These are phyloP conservation scores for Drosophila mettleri DNA, from an alignment of 2,888 invertebrate species.

Conservation along the genomic window DNA sequence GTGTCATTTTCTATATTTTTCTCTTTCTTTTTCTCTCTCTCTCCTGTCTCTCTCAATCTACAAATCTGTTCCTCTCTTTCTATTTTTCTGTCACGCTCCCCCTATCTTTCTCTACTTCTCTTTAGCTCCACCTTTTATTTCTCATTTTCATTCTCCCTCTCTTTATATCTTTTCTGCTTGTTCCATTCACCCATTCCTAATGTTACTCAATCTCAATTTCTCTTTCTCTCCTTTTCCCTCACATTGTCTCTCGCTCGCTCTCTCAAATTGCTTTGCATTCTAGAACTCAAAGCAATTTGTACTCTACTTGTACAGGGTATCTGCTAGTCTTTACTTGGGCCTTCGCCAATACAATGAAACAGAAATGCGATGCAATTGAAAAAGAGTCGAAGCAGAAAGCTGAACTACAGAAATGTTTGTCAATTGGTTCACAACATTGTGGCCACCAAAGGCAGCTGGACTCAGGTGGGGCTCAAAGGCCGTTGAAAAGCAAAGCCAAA, in stretches of 20 bases:
- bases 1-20: no score
- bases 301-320: background rate
- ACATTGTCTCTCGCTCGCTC: background rate
- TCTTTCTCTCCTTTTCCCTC: background rate
- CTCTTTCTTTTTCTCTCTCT: background rate
- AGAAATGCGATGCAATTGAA: constrained; percentile 11
- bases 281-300: background rate
- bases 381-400: constrained; percentile 26
- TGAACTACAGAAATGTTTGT: constrained; percentile 22
- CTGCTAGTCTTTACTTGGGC: no score
- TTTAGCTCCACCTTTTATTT: background rate
- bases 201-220: background rate
- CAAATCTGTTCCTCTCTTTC: background rate
- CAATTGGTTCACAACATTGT: constrained; percentile 46
- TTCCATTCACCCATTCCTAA: no score
- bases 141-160: background rate
- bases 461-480: constrained; percentile 2
- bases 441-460: constrained; percentile 33
- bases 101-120: background rate
- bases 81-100: background rate
- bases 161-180: background rate
- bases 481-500: background rate
- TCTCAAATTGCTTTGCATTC: background rate
- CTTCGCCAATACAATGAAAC: background rate
- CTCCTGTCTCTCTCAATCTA: background rate